Evolutionary conservation across 2,797 vertebrate species (phyloP).

Genomic region (Stomatorhinus walkeri): DNA sequence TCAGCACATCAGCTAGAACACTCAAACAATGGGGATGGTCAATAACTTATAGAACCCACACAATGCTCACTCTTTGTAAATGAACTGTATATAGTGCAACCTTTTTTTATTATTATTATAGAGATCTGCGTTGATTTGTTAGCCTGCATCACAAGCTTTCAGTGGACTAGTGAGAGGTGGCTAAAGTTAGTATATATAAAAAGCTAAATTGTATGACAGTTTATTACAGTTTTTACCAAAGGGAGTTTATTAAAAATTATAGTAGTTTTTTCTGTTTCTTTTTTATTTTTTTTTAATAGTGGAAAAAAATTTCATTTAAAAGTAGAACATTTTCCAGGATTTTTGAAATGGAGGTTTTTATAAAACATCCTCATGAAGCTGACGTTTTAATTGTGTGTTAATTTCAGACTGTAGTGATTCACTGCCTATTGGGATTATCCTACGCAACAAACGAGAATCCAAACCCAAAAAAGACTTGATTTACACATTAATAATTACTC

Average conservation of each 20-base stretch:
- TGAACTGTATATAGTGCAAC: constrained; percentile 80
- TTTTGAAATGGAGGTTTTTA: constrained; percentile 31
- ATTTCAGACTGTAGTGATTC: constrained; percentile 6
- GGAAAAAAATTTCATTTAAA: constrained; percentile 32
- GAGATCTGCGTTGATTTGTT: constrained; percentile 76
- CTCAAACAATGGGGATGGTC: constrained; percentile 34
- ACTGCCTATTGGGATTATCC: constrained; percentile 5
- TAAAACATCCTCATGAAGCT: constrained; percentile 26
- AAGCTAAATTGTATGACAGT: constrained; percentile 49
- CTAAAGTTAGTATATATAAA: constrained; percentile 56
- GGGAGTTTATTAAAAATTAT: constrained; percentile 58
- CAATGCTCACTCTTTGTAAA: constrained; percentile 65
- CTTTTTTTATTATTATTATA: constrained; percentile 43
- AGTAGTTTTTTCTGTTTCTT: constrained; percentile 37
- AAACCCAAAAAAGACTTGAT: not conserved
- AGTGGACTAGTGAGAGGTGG: constrained; percentile 68
- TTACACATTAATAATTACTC: not conserved
- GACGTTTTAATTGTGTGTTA: constrained; percentile 12
- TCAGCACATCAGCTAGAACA: constrained; percentile 39
- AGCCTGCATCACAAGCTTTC: constrained; percentile 70
- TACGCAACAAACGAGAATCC: not conserved
- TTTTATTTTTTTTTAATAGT: constrained; percentile 20
- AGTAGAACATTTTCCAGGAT: constrained; percentile 33
- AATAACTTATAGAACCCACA: constrained; percentile 50
- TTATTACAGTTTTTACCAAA: constrained; percentile 87